phyloP scores from a whole-genome alignment of 2,888 invertebrate species.

The Phaedon cochleariae region DNA sequence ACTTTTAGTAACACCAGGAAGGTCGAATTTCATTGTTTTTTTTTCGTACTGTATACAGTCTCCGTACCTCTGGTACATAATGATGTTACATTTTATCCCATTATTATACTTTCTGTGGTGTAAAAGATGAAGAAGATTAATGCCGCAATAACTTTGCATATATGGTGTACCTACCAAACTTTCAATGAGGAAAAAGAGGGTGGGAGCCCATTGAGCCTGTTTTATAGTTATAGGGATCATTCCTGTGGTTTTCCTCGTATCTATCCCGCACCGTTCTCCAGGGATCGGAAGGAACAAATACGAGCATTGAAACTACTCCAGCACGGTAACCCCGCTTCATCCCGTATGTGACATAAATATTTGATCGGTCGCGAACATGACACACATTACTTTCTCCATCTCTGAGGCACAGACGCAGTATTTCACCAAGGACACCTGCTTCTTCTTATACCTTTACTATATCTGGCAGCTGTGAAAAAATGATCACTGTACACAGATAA shows the following conservation, averaged over 20 bases:
- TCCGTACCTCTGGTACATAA: too few species aligned
- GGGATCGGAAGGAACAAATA: background rate
- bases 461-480: constrained; percentile 7
- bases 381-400: constrained; percentile 42
- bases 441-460: constrained; percentile 35
- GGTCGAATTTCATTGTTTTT: too few species aligned
- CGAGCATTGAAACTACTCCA: background rate
- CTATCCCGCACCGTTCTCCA: background rate
- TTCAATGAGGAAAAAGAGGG: background rate
- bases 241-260: background rate
- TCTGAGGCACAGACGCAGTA: constrained; percentile 38
- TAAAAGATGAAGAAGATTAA: too few species aligned
- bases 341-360: constrained; percentile 35
- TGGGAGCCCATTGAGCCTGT: background rate
- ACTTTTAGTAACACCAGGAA: too few species aligned
- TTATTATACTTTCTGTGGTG: too few species aligned
- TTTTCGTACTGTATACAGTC: too few species aligned
- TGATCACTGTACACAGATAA: background rate
- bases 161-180: background rate
- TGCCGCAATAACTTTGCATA: background rate
- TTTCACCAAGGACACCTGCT: constrained; percentile 45
- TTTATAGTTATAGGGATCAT: background rate
- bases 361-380: constrained; percentile 36
- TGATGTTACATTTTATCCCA: too few species aligned
- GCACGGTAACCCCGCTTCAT: constrained; percentile 17